Evolutionary conservation across 1,140 invertebrate genomes (phyloP).

Genomic region (Drosophila jambulina): DNA sequence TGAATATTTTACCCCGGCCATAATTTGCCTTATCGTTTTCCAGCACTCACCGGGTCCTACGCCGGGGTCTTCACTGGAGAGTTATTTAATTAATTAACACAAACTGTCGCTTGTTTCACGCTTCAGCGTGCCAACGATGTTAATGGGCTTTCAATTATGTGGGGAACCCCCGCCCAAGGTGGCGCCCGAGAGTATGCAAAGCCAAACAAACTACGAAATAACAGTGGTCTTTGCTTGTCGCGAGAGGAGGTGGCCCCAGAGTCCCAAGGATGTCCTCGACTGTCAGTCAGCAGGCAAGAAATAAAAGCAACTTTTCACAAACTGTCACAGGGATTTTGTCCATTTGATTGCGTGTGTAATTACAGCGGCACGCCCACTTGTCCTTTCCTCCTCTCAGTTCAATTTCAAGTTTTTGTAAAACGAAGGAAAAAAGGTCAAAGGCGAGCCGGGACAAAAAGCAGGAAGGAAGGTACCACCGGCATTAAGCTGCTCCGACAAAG

Average conservation of each 20-base stretch:
- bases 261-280: constrained; percentile 42
- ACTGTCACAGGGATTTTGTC: constrained; percentile 74
- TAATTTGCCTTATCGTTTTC: constrained; percentile 33
- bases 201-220: constrained; percentile 27
- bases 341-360: constrained; percentile 78
- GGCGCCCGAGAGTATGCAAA: constrained; percentile 35
- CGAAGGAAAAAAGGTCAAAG: constrained; percentile 65
- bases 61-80: constrained; percentile 18
- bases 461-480: constrained; percentile 31
- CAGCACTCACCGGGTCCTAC: constrained; percentile 16
- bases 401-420: constrained; percentile 65
- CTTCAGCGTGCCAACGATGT: constrained; percentile 65
- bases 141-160: constrained; percentile 76
- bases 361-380: constrained; percentile 53
- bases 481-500: constrained; percentile 50
- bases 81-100: constrained; percentile 79
- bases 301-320: constrained; percentile 68
- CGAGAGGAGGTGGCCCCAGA: constrained; percentile 1
- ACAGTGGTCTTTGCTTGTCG: constrained; percentile 21
- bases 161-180: constrained; percentile 16
- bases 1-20: neutral
- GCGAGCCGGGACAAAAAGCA: constrained; percentile 19
- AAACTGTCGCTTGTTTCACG: constrained; percentile 71
- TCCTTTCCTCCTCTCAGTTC: constrained; percentile 53
- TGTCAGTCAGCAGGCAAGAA: constrained; percentile 46